phyloP scores from a whole-genome alignment of 2,113 vertebrate genomes.

The Axis porcinus region DNA sequence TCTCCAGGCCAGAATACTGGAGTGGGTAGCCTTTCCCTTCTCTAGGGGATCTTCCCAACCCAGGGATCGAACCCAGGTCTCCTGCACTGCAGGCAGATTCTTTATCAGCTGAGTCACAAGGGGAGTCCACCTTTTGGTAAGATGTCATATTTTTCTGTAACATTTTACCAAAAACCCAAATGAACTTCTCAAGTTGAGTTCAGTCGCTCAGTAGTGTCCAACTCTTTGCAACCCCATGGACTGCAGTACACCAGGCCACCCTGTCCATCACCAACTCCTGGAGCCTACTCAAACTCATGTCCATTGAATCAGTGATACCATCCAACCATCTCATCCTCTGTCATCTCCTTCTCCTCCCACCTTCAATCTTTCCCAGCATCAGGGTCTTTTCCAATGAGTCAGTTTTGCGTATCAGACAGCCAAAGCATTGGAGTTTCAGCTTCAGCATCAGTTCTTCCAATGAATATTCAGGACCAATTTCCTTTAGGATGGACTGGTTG shows the following conservation, averaged over 20 bases:
- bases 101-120: background rate
- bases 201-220: fast-evolving
- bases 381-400: background rate
- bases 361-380: background rate
- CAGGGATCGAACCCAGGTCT: background rate
- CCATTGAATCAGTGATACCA: background rate
- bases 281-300: background rate
- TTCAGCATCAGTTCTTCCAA: background rate
- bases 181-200: background rate
- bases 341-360: background rate
- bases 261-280: background rate
- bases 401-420: background rate
- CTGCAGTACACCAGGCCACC: background rate
- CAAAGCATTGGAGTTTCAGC: background rate
- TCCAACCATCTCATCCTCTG: background rate
- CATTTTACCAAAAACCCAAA: background rate
- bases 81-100: background rate
- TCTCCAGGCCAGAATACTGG: background rate
- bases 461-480: background rate
- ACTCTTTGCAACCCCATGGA: background rate
- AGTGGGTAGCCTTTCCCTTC: background rate
- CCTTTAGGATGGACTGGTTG: background rate
- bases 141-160: background rate
- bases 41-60: background rate
- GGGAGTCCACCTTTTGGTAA: background rate